Base-by-base conservation (phyloP, 2,888 invertebrate species). In the Timema cristinae region DNA sequence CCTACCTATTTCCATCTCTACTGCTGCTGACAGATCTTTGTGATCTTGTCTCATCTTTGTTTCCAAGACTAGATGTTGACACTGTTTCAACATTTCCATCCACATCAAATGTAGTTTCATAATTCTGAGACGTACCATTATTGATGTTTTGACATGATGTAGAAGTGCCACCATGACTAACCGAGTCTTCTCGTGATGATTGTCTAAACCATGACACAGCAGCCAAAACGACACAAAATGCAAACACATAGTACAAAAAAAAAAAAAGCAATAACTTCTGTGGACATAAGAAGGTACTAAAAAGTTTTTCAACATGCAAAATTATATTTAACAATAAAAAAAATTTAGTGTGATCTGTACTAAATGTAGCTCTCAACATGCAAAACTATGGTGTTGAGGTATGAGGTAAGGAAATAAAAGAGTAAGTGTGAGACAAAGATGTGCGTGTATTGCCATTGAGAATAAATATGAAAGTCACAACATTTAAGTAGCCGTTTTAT, bases 81-180 rank as follows among this genome's bases (percentile, higher is more conserved):
- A 94, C 91, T 6, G 96, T 95, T 82, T 96, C 95, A 75, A 95
- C 91, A 82, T 94, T 94, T 74, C 94, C 95, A 80, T 96, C 95
- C 78, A 94, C 87, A 82, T 95, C 96, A 83, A 94, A 95, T 51
- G 93, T 94, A 15, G 94, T 92, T 82, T 91, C 92, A 80, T 90
- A 91, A 83, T 90, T 91, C 81, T 91, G 91, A 78, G 90, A 89
- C 67, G 79, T 78, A 8, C 81, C 82, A 68, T 84, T 81, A 71
- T 47, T 69, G 71, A 10, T 67, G 63, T 51, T 68, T 61, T 70
- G 70, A n/a, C 59, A 66, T 50, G 73, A 72, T 15, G 70, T 70
- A 15, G 75, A 69, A 16, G 72, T 63, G 32, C 71, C 72, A 63
- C 70, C 70, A 50, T 70, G 73, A 69, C 72, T 69, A 49, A 70